These are phyloP conservation scores for Gymnoscelis rufifasciata DNA, from an alignment of 2,888 invertebrate genomes.

Conservation along the genomic window DNA sequence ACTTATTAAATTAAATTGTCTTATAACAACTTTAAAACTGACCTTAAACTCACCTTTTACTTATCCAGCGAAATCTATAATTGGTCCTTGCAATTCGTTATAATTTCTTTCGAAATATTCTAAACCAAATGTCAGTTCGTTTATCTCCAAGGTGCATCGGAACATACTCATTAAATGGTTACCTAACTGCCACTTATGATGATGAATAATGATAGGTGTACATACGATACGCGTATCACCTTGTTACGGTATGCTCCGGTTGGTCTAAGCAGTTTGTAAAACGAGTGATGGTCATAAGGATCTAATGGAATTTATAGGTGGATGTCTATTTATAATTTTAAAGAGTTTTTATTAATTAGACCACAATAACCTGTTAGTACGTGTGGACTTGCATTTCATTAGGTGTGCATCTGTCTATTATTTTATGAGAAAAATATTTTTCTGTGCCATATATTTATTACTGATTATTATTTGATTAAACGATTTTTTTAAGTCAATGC, in stretches of 20 bases:
- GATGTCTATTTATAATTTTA: background rate
- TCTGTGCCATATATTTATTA: too few species aligned
- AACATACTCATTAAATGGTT: slow-evolving; percentile 13
- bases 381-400: too few species aligned
- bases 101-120: slow-evolving; percentile 13
- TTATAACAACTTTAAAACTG: background rate
- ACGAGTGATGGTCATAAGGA: slow-evolving; percentile 8
- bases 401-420: too few species aligned
- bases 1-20: too few species aligned
- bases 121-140: slow-evolving; percentile 26
- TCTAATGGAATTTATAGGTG: slow-evolving; percentile 11
- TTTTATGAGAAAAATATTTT: too few species aligned
- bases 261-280: slow-evolving; percentile 9
- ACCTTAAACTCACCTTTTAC: background rate
- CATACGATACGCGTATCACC: slow-evolving; percentile 3
- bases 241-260: slow-evolving; percentile 12
- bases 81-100: background rate
- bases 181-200: slow-evolving; percentile 16
- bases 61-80: background rate
- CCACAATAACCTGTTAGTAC: too few species aligned
- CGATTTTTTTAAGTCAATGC: too few species aligned
- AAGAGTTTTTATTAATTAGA: background rate
- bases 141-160: slow-evolving; percentile 28
- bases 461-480: too few species aligned
- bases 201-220: slow-evolving; percentile 7